Conservation (phyloP, 2,113 vertebrate species). For the Mixornis gularis region DNA sequence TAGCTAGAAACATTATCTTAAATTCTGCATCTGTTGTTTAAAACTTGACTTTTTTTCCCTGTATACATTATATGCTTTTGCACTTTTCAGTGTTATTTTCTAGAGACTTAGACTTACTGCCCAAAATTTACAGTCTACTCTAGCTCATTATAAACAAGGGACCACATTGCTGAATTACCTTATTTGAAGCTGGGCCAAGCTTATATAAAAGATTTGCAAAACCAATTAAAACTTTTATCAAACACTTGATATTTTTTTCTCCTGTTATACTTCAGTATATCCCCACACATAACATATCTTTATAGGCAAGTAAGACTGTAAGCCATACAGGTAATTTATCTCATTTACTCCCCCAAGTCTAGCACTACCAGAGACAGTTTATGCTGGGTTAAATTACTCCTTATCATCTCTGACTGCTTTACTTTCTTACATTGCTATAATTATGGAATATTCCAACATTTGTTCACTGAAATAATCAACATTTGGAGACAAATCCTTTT, state of each 20-base stretch:
- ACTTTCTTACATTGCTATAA: background rate
- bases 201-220: slow-evolving; percentile 12
- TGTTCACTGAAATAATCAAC: background rate
- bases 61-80: background rate
- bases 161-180: background rate
- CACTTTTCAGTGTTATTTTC: background rate
- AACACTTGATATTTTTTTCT: background rate
- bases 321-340: background rate
- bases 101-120: background rate
- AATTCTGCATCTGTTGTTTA: background rate
- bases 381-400: background rate
- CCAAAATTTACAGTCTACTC: background rate
- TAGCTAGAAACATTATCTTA: background rate
- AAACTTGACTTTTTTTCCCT: background rate
- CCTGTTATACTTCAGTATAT: background rate
- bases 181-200: background rate
- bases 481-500: background rate
- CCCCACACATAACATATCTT: background rate
- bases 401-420: background rate
- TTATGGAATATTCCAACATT: background rate
- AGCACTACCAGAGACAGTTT: background rate
- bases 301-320: background rate
- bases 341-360: background rate
- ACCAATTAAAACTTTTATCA: slow-evolving; percentile 18
- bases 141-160: background rate